Conservation (phyloP, 1,140 invertebrate species). For the Cataglyphis hispanica region DNA sequence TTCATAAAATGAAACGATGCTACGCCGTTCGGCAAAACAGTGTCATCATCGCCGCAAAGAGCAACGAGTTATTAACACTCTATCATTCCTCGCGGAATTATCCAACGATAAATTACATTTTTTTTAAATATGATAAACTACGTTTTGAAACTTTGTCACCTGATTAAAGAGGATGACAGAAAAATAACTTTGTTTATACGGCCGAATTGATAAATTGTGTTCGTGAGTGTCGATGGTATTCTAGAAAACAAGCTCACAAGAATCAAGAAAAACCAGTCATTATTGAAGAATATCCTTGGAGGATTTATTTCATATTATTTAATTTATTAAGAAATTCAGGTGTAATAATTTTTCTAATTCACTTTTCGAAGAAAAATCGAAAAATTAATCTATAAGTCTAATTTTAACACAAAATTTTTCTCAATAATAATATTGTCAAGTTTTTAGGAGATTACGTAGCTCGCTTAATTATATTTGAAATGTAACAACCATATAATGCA, state of each 20-base stretch:
- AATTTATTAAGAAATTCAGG: neutral
- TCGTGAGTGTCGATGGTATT: neutral
- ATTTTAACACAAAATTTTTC: no score
- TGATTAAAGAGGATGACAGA: neutral
- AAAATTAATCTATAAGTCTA: neutral
- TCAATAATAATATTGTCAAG: constrained; percentile 5
- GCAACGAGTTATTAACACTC: neutral
- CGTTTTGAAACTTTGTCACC: neutral
- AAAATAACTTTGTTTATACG: neutral
- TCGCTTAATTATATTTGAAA: neutral
- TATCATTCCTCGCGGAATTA: neutral
- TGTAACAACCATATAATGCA: neutral
- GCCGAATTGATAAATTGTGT: neutral
- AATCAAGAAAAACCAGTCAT: neutral
- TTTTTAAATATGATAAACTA: neutral
- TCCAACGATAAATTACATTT: constrained; percentile 3
- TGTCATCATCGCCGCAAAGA: constrained; percentile 10
- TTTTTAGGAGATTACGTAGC: neutral
- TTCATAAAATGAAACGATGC: constrained; percentile 54
- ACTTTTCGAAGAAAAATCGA: neutral
- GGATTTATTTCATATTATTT: neutral
- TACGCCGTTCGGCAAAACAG: constrained; percentile 3
- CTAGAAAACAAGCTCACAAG: constrained; percentile 5
- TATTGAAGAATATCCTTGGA: neutral
- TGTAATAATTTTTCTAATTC: neutral